These are phyloP conservation scores for Parauchenoglanis punctatus DNA, from an alignment of 2,797 vertebrate genomes.

Conservation along the genomic window DNA sequence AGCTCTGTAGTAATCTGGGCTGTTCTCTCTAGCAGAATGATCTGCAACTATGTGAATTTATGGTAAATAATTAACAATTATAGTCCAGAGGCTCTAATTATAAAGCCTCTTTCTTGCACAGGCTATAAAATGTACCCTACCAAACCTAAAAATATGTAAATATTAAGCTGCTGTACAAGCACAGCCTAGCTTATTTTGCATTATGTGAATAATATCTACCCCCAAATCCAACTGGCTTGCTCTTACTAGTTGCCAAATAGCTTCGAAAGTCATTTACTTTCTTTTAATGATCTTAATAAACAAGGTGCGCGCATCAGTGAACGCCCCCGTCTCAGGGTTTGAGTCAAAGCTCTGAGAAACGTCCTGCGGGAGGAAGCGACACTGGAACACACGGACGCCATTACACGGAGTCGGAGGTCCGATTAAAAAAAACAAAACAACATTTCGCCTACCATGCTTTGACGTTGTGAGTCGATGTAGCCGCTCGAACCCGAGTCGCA, in stretches of 20 bases:
- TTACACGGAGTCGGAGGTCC: slow-evolving; percentile 80
- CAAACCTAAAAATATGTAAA: not conserved
- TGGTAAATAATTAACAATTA: not conserved
- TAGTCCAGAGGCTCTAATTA: not conserved
- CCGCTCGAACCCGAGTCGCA: slow-evolving; percentile 53
- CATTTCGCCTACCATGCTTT: slow-evolving; percentile 47
- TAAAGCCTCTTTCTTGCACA: not conserved
- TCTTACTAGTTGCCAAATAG: not conserved
- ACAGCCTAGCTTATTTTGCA: not conserved
- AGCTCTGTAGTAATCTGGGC: not conserved
- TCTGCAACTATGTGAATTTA: not conserved
- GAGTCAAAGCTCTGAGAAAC: slow-evolving; percentile 30
- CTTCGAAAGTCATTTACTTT: slow-evolving; percentile 1
- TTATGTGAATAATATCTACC: not conserved
- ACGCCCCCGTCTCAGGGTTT: slow-evolving; percentile 42
- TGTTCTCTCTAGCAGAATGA: not conserved
- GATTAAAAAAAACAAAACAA: slow-evolving; percentile 55
- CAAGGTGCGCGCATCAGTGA: slow-evolving; percentile 34
- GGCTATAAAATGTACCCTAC: not conserved
- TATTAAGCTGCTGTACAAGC: not conserved
- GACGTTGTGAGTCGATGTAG: slow-evolving; percentile 31
- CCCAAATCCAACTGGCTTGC: not conserved
- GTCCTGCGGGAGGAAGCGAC: slow-evolving; percentile 56
- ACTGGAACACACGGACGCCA: slow-evolving; percentile 74
- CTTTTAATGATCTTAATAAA: slow-evolving; percentile 12